These are phyloP conservation scores for Varecia variegata DNA, from an alignment of 2,797 vertebrate species.

Conservation along the genomic window DNA sequence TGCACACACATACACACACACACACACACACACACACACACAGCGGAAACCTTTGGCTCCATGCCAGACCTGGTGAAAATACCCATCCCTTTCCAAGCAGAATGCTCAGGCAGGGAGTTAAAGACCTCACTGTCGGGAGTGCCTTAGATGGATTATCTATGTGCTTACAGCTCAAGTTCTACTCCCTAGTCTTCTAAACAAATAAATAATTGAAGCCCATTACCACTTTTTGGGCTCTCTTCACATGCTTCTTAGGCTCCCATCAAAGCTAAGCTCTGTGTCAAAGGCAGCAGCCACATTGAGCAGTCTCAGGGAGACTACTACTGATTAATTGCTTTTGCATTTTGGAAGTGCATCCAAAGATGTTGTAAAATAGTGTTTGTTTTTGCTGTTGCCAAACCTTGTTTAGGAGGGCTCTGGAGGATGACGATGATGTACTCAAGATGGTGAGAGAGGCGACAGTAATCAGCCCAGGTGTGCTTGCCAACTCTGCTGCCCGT, in stretches of 20 bases:
- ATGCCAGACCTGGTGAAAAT: slow-evolving; percentile 71
- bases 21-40: background rate
- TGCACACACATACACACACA: background rate
- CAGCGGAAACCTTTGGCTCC: slow-evolving; percentile 65
- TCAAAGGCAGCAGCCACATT: slow-evolving; percentile 79
- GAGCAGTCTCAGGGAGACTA: slow-evolving; percentile 78
- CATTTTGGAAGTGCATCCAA: slow-evolving; percentile 84
- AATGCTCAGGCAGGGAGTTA: slow-evolving; percentile 77
- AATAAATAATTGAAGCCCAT: slow-evolving; percentile 84
- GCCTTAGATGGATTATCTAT: slow-evolving; percentile 78
- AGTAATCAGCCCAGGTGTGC: slow-evolving; percentile 74
- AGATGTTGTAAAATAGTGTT: slow-evolving; percentile 81
- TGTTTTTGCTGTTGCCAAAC: slow-evolving; percentile 84
- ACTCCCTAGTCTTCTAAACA: slow-evolving; percentile 79
- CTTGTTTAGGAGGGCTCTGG: slow-evolving; percentile 80
- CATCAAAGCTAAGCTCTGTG: slow-evolving; percentile 82
- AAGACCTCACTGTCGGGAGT: slow-evolving; percentile 75
- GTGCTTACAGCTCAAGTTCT: slow-evolving; percentile 76
- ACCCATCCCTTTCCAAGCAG: slow-evolving; percentile 46
- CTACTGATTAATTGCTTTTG: slow-evolving; percentile 84
- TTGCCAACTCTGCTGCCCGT: slow-evolving; percentile 64
- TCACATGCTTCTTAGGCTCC: slow-evolving; percentile 76
- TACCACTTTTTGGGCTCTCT: slow-evolving; percentile 75
- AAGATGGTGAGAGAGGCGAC: slow-evolving; percentile 70
- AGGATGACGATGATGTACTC: slow-evolving; percentile 55